These are phyloP conservation scores for Porphyrio hochstetteri DNA, from an alignment of 2,113 vertebrate species.

Conservation along the genomic window DNA sequence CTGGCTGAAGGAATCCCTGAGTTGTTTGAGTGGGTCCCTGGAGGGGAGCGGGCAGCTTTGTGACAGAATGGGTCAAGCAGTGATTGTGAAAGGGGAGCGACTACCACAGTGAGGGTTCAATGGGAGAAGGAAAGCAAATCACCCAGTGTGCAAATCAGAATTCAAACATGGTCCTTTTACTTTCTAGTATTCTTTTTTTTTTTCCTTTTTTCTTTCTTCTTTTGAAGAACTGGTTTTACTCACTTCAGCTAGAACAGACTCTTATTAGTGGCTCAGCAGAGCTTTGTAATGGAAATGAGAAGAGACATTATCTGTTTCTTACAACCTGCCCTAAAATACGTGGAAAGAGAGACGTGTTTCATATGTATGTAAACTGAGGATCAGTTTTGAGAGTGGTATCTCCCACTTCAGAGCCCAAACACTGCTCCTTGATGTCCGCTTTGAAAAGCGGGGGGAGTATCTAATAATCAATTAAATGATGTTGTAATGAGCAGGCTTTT, in stretches of 20 bases:
- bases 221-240: conserved; percentile 55
- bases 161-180: background rate
- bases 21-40: background rate
- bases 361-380: conserved; percentile 29
- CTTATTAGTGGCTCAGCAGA: background rate
- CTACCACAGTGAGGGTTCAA: background rate
- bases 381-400: background rate
- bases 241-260: conserved; percentile 12
- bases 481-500: conserved; percentile 28
- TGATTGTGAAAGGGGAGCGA: background rate
- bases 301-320: conserved; percentile 32
- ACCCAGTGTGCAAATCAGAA: background rate
- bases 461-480: conserved; percentile 26
- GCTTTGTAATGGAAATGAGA: conserved; percentile 65
- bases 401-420: conserved; percentile 20
- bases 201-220: background rate
- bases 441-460: conserved; percentile 1
- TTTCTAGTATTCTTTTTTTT: background rate
- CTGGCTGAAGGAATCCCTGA: conserved; percentile 2
- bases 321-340: background rate
- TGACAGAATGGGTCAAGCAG: background rate
- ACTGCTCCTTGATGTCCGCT: conserved; percentile 29
- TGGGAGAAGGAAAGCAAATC: background rate
- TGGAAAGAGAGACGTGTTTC: background rate
- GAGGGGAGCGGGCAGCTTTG: background rate